Conservation (phyloP, 2,888 invertebrate species). For the Campaea margaritaria region DNA sequence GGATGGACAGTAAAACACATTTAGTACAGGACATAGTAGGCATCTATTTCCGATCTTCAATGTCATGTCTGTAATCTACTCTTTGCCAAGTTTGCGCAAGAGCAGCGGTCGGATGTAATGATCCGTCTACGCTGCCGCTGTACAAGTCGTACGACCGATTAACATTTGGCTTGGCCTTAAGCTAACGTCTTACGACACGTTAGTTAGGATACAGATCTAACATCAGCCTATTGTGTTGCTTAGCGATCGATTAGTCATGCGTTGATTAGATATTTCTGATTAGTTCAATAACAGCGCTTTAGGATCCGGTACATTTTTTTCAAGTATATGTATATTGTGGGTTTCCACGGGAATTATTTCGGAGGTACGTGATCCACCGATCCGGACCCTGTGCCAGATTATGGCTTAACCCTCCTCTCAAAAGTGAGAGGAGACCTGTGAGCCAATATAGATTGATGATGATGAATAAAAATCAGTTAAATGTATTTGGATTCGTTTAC, state of each 20-base stretch:
- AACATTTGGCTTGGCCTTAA: conserved; percentile 77
- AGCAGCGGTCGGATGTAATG: conserved; percentile 56
- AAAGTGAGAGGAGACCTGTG: no score
- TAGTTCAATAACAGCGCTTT: no score
- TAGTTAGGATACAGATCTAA: conserved; percentile 50
- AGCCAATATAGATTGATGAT: no score
- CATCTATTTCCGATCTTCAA: neutral
- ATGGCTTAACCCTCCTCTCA: no score
- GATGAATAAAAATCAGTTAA: no score
- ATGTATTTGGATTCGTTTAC: no score
- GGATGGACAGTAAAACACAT: no score
- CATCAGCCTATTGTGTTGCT: conserved; percentile 52
- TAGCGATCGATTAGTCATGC: neutral
- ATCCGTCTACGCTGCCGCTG: conserved; percentile 55
- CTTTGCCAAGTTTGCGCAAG: conserved; percentile 55
- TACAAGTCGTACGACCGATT: conserved; percentile 61
- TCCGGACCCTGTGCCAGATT: no score
- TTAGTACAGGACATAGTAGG: neutral
- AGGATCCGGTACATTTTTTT: no score
- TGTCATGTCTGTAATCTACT: conserved; percentile 33
- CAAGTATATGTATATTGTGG: no score
- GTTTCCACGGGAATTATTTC: no score
- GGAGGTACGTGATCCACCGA: no score
- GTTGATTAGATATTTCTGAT: neutral
- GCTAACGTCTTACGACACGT: conserved; percentile 61